A percentile compares a stretch with the other conserved stretches of the same genome.
Evolutionary conservation across 2,888 invertebrate species (phyloP).

Genomic region (Trissolcus japonicus): DNA sequence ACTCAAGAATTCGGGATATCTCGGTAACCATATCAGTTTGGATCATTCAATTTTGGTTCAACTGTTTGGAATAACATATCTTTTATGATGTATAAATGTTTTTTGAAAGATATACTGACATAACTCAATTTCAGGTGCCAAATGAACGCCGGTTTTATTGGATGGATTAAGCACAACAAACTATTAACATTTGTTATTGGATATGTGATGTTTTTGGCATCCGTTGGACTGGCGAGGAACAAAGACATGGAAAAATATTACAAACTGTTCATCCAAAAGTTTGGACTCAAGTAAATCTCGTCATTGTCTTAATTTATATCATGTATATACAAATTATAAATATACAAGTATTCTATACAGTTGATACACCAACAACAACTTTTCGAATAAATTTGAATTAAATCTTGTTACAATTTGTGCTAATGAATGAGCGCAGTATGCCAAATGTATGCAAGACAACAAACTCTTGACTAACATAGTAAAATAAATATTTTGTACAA

Average conservation of each 20-base stretch:
- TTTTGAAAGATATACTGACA: not conserved
- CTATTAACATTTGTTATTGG: constrained; percentile 81
- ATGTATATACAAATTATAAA: constrained; percentile 2
- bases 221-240: constrained; percentile 82
- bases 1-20: constrained; percentile 67
- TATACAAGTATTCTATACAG: too few relatives aligned
- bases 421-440: too few relatives aligned
- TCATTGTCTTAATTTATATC: not conserved
- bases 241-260: constrained; percentile 81
- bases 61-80: too few relatives aligned
- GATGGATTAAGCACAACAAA: constrained; percentile 81
- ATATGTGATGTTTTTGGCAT: constrained; percentile 81
- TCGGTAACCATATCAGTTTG: constrained; percentile 60
- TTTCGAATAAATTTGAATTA: not conserved
- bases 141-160: constrained; percentile 65
- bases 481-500: constrained; percentile 24
- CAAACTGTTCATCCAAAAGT: constrained; percentile 76
- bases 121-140: constrained; percentile 62
- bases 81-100: too few relatives aligned
- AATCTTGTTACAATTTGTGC: constrained; percentile 7
- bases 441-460: too few relatives aligned
- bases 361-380: not conserved
- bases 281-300: constrained; percentile 66
- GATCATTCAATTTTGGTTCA: not conserved
- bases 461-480: too few relatives aligned